Evolutionary conservation across 2,113 vertebrate genomes (phyloP), one percentile per base, ranked within the genome.

Genomic region (Scytalopus superciliaris): DNA sequence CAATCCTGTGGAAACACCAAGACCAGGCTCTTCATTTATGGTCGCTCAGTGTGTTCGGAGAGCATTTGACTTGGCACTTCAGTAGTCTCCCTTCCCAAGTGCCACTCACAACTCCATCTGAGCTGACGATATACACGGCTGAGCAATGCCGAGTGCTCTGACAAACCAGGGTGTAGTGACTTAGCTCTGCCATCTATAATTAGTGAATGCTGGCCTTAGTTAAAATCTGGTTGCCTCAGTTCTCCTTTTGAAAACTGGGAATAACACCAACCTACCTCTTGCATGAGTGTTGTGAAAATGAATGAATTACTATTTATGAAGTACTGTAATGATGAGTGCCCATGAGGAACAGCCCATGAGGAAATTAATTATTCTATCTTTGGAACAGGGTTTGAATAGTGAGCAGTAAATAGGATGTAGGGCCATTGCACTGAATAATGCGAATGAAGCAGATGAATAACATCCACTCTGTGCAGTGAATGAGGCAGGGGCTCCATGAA

Each of bases 321-420:
- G 91, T 84, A 82, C 87, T 89, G 91, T 95, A 95, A 96, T 97
- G 94, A 96, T 95, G 93, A 96, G 94, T 78, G 88, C 94, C 96
- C 95, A 84, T 84, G 96, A 96, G 95, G 86, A 96, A 49, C 88
- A 83, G 95, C 93, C 96, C 90, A 95, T 57, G 92, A 97, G 94
- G 94, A 96, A 96, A 96, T 96, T 95, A 97, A 96, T 96, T 95
- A 96, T 95, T 93, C 92, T 96, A 53, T 96, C 96, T 95, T 92
- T 85, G 77, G 88, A 97, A 86, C 85, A 92, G 90, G 44, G 57
- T 87, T 96, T 96, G 96, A 96, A 96, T 96, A 86, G 90, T 90
- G 94, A 95, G 90, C 90, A 93, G 95, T 96, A 96, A 90, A 96
- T 96, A 97, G 90, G 82, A 90, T 86, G 90, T 96, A 84, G 83